phyloP scores from a whole-genome alignment of 1,140 invertebrate species.

The Aphaenogaster floridana region DNA sequence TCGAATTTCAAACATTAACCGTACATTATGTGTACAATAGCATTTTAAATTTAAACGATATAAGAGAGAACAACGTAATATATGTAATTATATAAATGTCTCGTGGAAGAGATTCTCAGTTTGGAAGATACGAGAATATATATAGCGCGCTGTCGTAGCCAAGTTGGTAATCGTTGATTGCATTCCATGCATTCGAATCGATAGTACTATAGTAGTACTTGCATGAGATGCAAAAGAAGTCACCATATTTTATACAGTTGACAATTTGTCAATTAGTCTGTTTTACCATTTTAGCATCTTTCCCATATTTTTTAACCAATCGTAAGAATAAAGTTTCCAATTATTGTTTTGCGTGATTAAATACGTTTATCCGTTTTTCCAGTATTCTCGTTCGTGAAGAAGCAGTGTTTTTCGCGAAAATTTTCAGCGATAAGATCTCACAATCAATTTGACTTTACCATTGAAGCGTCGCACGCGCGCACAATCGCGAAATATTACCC shows the following conservation, averaged over 20 bases:
- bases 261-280: not conserved
- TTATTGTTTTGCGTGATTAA: not conserved
- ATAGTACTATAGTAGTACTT: not conserved
- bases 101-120: too few relatives aligned
- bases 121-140: too few relatives aligned
- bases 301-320: not conserved
- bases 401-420: not conserved
- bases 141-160: too few relatives aligned
- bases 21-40: too few relatives aligned
- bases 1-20: too few relatives aligned
- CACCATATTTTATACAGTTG: not conserved
- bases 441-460: not conserved
- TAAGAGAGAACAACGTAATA: too few relatives aligned
- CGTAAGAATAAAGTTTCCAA: not conserved
- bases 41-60: too few relatives aligned
- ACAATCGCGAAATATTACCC: too few relatives aligned
- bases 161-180: not conserved
- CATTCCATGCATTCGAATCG: not conserved
- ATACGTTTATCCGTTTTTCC: not conserved
- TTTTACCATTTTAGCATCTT: not conserved
- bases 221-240: not conserved
- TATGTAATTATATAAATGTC: too few relatives aligned
- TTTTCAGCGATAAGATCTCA: not conserved
- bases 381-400: not conserved
- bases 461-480: not conserved